These are phyloP conservation scores for Mola mola DNA, from an alignment of 2,113 vertebrate genomes.

Conservation along the genomic window DNA sequence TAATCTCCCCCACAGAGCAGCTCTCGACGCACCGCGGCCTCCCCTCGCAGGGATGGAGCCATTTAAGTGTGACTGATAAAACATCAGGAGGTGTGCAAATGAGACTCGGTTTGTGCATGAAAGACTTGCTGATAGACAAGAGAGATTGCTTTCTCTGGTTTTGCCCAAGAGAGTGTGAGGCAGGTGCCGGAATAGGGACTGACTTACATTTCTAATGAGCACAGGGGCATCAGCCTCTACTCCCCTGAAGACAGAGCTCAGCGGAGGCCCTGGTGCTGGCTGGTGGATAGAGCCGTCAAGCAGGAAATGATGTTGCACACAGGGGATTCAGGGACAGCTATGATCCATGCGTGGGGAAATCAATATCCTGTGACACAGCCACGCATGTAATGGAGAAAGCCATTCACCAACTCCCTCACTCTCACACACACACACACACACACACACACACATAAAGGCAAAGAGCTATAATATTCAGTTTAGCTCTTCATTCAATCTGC, in stretches of 20 bases:
- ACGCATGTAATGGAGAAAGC: slow-evolving; percentile 60
- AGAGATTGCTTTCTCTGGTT: slow-evolving; percentile 6
- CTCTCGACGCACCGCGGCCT: no score
- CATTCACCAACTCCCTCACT: slow-evolving; percentile 29
- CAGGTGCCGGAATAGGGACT: slow-evolving; percentile 36
- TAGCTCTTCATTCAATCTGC: no score
- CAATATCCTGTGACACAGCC: slow-evolving; percentile 55
- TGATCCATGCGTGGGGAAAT: slow-evolving; percentile 46
- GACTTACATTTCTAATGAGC: slow-evolving; percentile 57
- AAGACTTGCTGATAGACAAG: no score
- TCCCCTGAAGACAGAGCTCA: slow-evolving; percentile 24
- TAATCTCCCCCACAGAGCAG: slow-evolving; percentile 27
- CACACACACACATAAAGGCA: background rate
- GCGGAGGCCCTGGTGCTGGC: slow-evolving; percentile 15
- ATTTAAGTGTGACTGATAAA: no score
- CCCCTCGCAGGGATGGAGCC: no score
- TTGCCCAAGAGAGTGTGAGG: slow-evolving; percentile 35
- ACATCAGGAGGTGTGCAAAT: no score
- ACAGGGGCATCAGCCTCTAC: slow-evolving; percentile 25
- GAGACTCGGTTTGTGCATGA: no score
- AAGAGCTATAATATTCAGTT: no score
- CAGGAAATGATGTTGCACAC: slow-evolving; percentile 54
- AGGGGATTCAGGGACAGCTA: slow-evolving; percentile 23
- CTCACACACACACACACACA: background rate
- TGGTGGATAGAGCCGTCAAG: slow-evolving; percentile 45